A percentile compares a stretch with the other conserved stretches of the same genome.
phyloP scores from a whole-genome alignment of 1,140 invertebrate species.

The Philopotamus ludificatus region DNA sequence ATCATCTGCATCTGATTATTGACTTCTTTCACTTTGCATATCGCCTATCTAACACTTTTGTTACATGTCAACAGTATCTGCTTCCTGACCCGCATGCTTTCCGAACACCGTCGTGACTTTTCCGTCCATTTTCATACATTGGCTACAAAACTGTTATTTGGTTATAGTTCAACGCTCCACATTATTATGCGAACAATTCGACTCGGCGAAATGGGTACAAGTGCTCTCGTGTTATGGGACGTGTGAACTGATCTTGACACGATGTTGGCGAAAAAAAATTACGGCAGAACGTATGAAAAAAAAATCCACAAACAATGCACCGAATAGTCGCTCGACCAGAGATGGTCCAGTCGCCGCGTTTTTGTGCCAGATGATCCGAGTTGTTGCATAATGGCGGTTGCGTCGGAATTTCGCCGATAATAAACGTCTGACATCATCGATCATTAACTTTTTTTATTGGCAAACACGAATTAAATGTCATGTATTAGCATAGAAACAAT shows the following conservation, averaged over 20 bases:
- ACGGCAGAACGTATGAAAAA: no score
- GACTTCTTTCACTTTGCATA: no score
- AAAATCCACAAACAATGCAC: conserved; percentile 2
- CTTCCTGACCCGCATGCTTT: neutral
- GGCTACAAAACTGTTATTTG: conserved; percentile 1
- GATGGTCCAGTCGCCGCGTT: neutral
- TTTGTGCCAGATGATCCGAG: no score
- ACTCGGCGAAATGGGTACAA: neutral
- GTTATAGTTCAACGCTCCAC: conserved; percentile 8
- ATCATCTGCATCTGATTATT: no score
- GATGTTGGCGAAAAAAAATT: neutral
- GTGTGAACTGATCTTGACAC: conserved; percentile 20
- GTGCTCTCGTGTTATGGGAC: neutral
- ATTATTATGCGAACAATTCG: conserved; percentile 19
- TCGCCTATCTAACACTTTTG: no score
- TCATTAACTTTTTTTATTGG: no score
- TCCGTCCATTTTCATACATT: neutral
- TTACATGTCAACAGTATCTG: no score
- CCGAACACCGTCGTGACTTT: neutral
- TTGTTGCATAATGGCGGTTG: no score
- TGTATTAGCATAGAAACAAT: no score
- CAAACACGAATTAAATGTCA: no score
- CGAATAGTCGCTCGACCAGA: neutral
- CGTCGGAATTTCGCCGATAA: no score
- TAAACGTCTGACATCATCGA: no score